A percentile compares a stretch with the other conserved stretches of the same genome.
Evolutionary conservation across 2,888 invertebrate species (phyloP).

Genomic region (Polymixis lichenea): DNA sequence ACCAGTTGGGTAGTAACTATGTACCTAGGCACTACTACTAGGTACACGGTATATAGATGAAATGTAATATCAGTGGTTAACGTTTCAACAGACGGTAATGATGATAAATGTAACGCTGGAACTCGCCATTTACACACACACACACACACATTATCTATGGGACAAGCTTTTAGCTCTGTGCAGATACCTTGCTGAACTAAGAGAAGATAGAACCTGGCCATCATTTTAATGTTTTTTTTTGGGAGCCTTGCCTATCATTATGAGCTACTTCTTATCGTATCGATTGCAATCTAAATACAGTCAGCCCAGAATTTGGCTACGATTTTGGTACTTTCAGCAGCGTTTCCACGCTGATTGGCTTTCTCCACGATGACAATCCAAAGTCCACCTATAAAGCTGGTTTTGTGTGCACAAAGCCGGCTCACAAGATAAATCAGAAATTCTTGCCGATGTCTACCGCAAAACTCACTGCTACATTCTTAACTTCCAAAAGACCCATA

Average conservation of each 20-base stretch:
- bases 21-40: background rate
- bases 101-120: slow-evolving; percentile 4
- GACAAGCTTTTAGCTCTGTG: background rate
- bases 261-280: background rate
- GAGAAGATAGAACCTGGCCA: background rate
- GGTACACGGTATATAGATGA: background rate
- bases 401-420: too few relatives aligned
- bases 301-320: too few relatives aligned
- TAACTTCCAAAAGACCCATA: too few relatives aligned
- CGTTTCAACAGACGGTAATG: slow-evolving; percentile 8
- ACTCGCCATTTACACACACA: background rate
- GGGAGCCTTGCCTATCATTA: background rate
- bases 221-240: background rate
- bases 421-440: too few relatives aligned
- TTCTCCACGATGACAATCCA: too few relatives aligned
- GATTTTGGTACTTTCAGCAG: too few relatives aligned
- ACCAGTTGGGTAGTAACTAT: background rate
- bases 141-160: background rate
- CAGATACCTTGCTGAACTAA: background rate
- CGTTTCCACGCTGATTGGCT: too few relatives aligned
- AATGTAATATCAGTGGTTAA: background rate
- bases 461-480: too few relatives aligned
- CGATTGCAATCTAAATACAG: too few relatives aligned
- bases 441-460: too few relatives aligned
- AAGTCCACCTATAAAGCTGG: too few relatives aligned